Percentiles rank a stretch among this genome's conserved stretches.
These are phyloP conservation scores for Epinephelus fuscoguttatus DNA, from an alignment of 2,113 vertebrate species.

Conservation along the genomic window DNA sequence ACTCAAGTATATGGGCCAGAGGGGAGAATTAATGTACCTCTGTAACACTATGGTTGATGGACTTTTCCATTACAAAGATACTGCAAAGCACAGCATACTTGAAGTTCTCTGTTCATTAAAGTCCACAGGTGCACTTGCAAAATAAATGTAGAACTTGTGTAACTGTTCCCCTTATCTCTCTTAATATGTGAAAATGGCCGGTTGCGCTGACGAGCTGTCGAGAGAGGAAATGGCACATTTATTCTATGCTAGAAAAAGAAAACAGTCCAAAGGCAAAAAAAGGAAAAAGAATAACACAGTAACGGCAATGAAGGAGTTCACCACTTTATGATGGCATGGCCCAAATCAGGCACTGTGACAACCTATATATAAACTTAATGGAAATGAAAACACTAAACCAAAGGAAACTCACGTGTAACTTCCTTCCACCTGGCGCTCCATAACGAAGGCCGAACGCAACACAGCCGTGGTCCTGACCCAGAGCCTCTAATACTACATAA, in stretches of 20 bases:
- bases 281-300: constrained; percentile 34
- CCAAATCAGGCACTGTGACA: constrained; percentile 46
- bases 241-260: constrained; percentile 49
- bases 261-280: constrained; percentile 41
- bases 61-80: neutral
- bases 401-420: constrained; percentile 64
- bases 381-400: constrained; percentile 69
- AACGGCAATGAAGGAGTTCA: constrained; percentile 38
- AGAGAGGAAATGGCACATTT: constrained; percentile 56
- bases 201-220: neutral
- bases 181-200: neutral
- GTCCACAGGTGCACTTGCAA: constrained; percentile 5
- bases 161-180: constrained; percentile 18
- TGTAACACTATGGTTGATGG: neutral
- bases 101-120: constrained; percentile 4
- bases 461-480: constrained; percentile 34
- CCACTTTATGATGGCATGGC: constrained; percentile 45
- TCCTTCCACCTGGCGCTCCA: constrained; percentile 73
- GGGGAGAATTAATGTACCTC: constrained; percentile 17
- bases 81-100: constrained; percentile 2
- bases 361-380: constrained; percentile 64
- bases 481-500: constrained; percentile 35
- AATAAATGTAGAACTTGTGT: constrained; percentile 21
- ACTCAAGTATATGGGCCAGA: neutral
- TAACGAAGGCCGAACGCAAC: constrained; percentile 43